Conservation (phyloP, 2,888 invertebrate species). For the Tetanocera ferruginea region DNA sequence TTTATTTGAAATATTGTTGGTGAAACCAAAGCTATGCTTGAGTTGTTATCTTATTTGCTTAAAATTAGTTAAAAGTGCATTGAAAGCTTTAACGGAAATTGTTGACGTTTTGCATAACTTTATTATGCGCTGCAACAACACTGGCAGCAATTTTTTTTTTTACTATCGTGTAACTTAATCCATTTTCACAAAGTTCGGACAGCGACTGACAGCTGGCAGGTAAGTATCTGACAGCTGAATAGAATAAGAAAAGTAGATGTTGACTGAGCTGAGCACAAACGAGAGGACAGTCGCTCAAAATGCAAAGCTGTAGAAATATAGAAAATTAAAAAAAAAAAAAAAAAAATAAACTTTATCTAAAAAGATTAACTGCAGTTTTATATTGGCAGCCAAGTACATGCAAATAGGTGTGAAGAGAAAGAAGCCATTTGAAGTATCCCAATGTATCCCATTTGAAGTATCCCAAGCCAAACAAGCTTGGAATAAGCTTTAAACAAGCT, state of each 20-base stretch:
- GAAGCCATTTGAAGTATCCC: not conserved
- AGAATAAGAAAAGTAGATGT: not conserved
- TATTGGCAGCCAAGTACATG: not conserved
- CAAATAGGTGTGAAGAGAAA: not conserved
- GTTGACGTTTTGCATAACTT: constrained; percentile 7
- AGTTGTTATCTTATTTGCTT: too few relatives aligned
- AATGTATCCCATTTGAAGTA: not conserved
- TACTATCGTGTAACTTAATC: not conserved
- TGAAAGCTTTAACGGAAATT: constrained; percentile 1
- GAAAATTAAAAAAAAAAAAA: constrained; percentile 12
- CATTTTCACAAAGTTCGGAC: constrained; percentile 2
- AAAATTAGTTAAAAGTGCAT: not conserved
- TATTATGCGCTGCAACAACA: not conserved
- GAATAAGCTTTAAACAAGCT: too few relatives aligned
- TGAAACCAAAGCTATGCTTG: too few relatives aligned
- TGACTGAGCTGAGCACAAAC: not conserved
- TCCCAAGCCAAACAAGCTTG: too few relatives aligned
- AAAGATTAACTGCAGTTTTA: not conserved
- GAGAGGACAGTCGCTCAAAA: not conserved
- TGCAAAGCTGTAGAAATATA: constrained; percentile 8
- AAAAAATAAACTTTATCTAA: not conserved
- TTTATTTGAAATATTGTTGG: too few relatives aligned
- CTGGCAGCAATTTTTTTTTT: not conserved
- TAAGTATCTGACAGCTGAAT: constrained; percentile 1
- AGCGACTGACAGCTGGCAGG: constrained; percentile 1